phyloP scores from a whole-genome alignment of 2,113 vertebrate genomes.

The Corvus hawaiiensis region DNA sequence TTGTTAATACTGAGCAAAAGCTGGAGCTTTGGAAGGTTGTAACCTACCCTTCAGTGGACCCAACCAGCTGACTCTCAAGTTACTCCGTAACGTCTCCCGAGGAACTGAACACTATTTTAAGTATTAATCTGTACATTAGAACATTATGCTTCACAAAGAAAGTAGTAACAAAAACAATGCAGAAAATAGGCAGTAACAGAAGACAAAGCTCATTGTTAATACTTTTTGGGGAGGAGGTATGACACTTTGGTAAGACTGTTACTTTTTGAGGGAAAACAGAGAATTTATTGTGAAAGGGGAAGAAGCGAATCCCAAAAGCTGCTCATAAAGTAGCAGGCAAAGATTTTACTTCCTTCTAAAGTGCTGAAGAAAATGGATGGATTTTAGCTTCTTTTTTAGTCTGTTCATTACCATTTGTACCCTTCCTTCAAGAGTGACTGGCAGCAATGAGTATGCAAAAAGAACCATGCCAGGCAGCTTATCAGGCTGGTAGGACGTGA shows the following conservation, averaged over 20 bases:
- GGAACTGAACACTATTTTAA: not conserved
- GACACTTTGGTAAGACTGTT: not conserved
- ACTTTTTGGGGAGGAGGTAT: not conserved
- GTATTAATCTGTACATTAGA: not conserved
- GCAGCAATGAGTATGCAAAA: not conserved
- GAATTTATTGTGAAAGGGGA: not conserved
- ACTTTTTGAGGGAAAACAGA: not conserved
- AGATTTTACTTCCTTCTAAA: not conserved
- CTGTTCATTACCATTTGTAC: not conserved
- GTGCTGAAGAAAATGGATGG: not conserved
- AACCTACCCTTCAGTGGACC: not conserved
- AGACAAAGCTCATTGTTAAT: not conserved
- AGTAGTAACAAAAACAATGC: not conserved
- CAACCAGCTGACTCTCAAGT: not conserved
- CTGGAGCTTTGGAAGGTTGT: not conserved
- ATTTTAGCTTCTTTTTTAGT: not conserved
- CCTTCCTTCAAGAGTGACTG: not conserved
- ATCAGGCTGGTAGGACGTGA: not conserved
- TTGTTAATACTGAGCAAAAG: not conserved
- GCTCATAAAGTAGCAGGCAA: not conserved
- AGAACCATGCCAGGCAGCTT: not conserved
- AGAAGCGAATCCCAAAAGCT: not conserved
- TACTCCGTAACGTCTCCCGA: rapidly evolving
- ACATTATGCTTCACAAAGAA: not conserved
- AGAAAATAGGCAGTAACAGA: not conserved